These are phyloP conservation scores for Polymixis lichenea DNA, from an alignment of 2,888 invertebrate genomes.

Conservation along the genomic window DNA sequence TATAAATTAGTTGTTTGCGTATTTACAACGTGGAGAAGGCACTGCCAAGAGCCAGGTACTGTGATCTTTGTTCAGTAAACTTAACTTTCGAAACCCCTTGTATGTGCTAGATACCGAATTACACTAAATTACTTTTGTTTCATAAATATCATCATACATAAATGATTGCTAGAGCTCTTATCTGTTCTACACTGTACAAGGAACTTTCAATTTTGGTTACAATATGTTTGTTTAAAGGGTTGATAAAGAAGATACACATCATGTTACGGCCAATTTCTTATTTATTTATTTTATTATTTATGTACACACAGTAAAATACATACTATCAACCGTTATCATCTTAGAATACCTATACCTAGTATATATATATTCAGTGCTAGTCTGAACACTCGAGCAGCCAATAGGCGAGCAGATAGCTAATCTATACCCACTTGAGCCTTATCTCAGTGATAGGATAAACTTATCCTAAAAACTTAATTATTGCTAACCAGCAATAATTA, in stretches of 20 bases:
- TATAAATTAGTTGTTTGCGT: constrained; percentile 78
- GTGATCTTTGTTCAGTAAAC: constrained; percentile 26
- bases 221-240: background rate
- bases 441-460: constrained; percentile 19
- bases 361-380: background rate
- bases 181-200: background rate
- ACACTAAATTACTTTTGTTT: background rate
- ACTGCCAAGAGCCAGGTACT: constrained; percentile 24
- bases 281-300: no score
- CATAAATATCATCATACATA: background rate
- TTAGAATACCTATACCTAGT: constrained; percentile 3
- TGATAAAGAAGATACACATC: background rate
- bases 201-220: background rate
- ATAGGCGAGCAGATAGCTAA: constrained; percentile 17
- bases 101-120: background rate
- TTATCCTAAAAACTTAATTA: no score
- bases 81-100: constrained; percentile 1
- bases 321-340: constrained; percentile 23
- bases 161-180: background rate
- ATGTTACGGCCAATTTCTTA: background rate
- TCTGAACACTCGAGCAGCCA: constrained; percentile 20
- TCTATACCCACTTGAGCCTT: constrained; percentile 10
- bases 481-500: background rate
- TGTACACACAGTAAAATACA: no score
- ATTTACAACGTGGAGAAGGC: constrained; percentile 73